Conservation (phyloP, 2,888 invertebrate species). For the Chironomus tentans region DNA sequence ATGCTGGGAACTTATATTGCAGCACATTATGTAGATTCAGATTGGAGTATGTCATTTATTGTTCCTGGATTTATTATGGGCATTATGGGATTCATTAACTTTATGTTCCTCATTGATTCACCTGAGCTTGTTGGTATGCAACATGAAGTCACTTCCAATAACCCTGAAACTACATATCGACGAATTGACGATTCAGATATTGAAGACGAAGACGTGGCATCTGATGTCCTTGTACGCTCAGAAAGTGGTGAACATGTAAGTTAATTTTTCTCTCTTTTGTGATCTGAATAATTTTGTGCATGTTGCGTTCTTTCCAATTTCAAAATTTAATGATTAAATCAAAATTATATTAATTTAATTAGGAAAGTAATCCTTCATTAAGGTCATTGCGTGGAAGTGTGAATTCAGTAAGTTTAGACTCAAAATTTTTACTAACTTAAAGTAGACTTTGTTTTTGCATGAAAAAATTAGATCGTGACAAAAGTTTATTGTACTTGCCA, state of each 20-base stretch:
- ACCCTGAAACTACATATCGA: not conserved
- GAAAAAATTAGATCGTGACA: not conserved
- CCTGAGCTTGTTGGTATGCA: constrained; percentile 60
- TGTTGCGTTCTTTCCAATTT: not conserved
- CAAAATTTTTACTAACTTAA: constrained; percentile 6
- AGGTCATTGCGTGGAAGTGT: constrained; percentile 30
- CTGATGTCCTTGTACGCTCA: not conserved
- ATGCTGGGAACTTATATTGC: constrained; percentile 87
- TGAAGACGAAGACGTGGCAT: not conserved
- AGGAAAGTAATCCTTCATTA: constrained; percentile 29
- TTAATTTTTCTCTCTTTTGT: too few species aligned
- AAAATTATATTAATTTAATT: constrained; percentile 7
- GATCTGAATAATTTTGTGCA: too few species aligned
- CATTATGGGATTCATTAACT: constrained; percentile 59
- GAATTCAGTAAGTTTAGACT: constrained; percentile 35
- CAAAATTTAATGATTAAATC: not conserved
- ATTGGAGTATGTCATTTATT: constrained; percentile 89
- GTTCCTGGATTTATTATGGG: constrained; percentile 81
- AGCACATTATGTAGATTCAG: constrained; percentile 69
- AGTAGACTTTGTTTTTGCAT: not conserved
- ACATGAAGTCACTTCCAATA: not conserved
- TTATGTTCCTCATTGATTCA: constrained; percentile 75
- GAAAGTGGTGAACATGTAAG: constrained; percentile 14
- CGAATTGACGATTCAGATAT: constrained; percentile 5
- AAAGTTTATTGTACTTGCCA: too few species aligned